These are phyloP conservation scores for Macrosteles quadrilineatus DNA, from an alignment of 1,140 invertebrate genomes.

Conservation along the genomic window DNA sequence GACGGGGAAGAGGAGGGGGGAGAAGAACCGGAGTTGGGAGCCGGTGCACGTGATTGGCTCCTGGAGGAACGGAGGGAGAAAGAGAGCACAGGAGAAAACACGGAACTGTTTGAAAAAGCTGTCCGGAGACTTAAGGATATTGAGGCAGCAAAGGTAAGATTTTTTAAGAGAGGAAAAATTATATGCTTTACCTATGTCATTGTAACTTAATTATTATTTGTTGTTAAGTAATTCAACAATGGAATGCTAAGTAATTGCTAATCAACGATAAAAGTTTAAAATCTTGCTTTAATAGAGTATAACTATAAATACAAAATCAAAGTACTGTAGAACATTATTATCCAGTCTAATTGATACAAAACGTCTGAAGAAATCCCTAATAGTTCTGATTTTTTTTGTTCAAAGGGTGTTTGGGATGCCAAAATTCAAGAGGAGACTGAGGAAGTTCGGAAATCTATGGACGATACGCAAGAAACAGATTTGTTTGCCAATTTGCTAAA, in stretches of 20 bases:
- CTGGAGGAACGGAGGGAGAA: neutral
- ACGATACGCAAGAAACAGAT: neutral
- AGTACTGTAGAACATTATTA: no score
- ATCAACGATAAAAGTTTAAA: no score
- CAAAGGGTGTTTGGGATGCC: neutral
- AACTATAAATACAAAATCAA: no score
- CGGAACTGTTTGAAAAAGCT: slow-evolving; percentile 18
- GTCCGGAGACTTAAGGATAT: slow-evolving; percentile 21
- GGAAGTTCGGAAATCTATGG: neutral
- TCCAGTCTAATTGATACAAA: no score
- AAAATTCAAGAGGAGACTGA: slow-evolving; percentile 12
- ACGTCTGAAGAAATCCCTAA: no score
- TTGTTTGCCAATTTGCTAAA: neutral
- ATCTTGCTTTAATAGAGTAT: no score
- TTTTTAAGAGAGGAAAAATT: no score
- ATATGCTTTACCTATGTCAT: no score
- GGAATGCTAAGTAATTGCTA: no score
- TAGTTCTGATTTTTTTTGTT: neutral
- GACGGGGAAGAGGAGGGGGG: slow-evolving; percentile 4
- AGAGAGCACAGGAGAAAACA: slow-evolving; percentile 16
- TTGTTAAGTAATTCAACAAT: no score
- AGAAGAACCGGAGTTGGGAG: neutral
- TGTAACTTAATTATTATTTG: no score
- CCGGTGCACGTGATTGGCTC: slow-evolving; percentile 15
- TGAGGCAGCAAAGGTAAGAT: slow-evolving; percentile 7